A percentile compares a stretch with the other conserved stretches of the same genome.
These are phyloP conservation scores for Apostichopus californicus DNA, from an alignment of 35 echinoderm and acorn worm genomes.

Conservation along the genomic window DNA sequence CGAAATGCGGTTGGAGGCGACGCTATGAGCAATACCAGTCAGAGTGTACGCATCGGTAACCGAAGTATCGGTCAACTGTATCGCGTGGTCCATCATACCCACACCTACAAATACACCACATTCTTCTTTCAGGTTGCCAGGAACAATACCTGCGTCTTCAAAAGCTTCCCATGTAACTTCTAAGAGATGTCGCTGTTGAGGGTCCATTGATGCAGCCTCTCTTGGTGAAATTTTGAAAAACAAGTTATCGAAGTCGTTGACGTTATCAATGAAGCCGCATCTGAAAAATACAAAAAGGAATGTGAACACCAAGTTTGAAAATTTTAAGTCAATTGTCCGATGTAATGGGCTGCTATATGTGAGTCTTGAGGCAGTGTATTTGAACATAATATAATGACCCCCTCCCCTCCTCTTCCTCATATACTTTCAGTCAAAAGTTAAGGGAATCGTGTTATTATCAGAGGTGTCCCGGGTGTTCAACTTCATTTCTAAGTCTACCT, in stretches of 20 bases:
- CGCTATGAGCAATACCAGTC: slow-evolving; percentile 83
- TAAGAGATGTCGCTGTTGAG: slow-evolving; percentile 83
- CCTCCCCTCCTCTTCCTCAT: too few relatives aligned
- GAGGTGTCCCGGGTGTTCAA: too few relatives aligned
- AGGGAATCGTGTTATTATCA: too few relatives aligned
- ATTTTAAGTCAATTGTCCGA: too few relatives aligned
- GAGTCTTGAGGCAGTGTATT: too few relatives aligned
- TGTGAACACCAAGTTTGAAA: background rate
- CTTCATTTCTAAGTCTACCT: too few relatives aligned
- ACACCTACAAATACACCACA: slow-evolving; percentile 89
- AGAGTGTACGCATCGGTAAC: slow-evolving; percentile 82
- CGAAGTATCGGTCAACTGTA: slow-evolving; percentile 69
- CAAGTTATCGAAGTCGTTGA: slow-evolving; percentile 79
- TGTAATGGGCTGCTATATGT: too few relatives aligned
- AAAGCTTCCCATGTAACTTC: slow-evolving; percentile 92
- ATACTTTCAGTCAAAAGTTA: too few relatives aligned
- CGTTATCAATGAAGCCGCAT: slow-evolving; percentile 74
- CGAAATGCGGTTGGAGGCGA: slow-evolving; percentile 88
- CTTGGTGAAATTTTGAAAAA: slow-evolving; percentile 93
- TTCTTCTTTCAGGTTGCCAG: slow-evolving; percentile 47
- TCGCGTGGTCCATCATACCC: slow-evolving; percentile 85
- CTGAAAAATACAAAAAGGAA: slow-evolving; percentile 19
- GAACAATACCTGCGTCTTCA: slow-evolving; percentile 85
- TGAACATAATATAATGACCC: too few relatives aligned
- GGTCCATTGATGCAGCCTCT: slow-evolving; percentile 88